A percentile compares a stretch with the other conserved stretches of the same genome.
Conservation (phyloP, 2,888 invertebrate genomes). For the Sphaeridia pumilis region DNA sequence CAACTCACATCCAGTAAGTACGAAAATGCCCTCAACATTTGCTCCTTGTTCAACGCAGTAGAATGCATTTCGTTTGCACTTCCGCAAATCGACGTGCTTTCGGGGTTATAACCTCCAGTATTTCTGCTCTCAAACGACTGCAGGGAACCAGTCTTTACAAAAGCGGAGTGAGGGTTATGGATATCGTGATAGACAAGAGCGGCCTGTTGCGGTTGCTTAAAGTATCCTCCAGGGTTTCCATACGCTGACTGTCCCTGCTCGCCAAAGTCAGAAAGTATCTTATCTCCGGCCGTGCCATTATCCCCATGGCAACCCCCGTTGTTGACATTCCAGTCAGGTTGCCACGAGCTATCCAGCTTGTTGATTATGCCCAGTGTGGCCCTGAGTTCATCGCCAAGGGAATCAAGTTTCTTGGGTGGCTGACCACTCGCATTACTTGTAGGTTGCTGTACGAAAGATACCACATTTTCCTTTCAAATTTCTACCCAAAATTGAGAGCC, state of each 20-base stretch:
- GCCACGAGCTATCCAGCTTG: neutral
- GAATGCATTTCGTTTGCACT: neutral
- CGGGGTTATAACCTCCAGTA: neutral
- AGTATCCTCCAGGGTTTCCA: neutral
- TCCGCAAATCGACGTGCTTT: neutral
- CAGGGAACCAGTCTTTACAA: neutral
- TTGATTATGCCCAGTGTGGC: slow-evolving; percentile 11
- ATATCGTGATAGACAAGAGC: neutral
- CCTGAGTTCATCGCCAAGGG: slow-evolving; percentile 9
- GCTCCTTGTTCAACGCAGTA: slow-evolving; percentile 7
- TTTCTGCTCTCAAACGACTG: neutral
- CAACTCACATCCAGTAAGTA: slow-evolving; percentile 10
- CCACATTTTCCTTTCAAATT: no score
- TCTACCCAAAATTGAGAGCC: no score
- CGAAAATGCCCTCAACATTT: slow-evolving; percentile 8
- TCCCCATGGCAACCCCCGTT: neutral
- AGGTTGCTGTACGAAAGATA: no score
- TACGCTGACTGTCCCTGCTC: neutral
- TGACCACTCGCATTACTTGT: no score
- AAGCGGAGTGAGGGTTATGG: neutral
- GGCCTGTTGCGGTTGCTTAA: neutral
- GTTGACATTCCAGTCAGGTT: neutral
- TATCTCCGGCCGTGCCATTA: neutral
- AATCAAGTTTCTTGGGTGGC: no score
- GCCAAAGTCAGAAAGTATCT: neutral